These are phyloP conservation scores for Anolis apletophallus DNA, from an alignment of 2,797 vertebrate species.

Conservation along the genomic window DNA sequence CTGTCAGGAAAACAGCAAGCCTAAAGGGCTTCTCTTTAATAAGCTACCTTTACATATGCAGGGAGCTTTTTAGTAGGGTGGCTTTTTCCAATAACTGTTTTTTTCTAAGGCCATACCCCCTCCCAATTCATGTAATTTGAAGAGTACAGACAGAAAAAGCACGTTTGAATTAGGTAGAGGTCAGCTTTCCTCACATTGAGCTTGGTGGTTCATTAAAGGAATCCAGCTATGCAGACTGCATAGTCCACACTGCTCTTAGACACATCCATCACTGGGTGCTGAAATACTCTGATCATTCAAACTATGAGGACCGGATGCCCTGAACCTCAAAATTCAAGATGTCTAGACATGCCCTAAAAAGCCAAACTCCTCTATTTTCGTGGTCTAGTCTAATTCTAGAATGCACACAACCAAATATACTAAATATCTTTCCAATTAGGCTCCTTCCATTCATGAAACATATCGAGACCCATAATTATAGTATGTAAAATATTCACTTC, in stretches of 20 bases:
- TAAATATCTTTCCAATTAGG: conserved; percentile 55
- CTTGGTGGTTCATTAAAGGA: neutral
- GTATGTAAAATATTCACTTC: conserved; percentile 30
- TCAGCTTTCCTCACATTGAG: neutral
- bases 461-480: conserved; percentile 31
- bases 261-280: neutral
- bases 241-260: neutral
- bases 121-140: neutral
- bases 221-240: neutral
- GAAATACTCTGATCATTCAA: neutral
- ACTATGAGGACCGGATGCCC: neutral
- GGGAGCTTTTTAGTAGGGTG: neutral
- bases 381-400: conserved; percentile 29
- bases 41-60: neutral
- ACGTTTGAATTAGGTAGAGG: neutral
- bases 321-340: conserved; percentile 7
- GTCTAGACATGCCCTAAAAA: neutral
- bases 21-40: neutral
- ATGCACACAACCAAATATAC: conserved; percentile 53
- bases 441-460: conserved; percentile 48
- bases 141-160: neutral
- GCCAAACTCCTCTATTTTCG: neutral
- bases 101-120: too few species aligned
- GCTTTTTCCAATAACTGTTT: neutral
- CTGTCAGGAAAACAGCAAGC: neutral